Evolutionary conservation across 2,888 invertebrate species (phyloP).

Genomic region (Catonia carolina): DNA sequence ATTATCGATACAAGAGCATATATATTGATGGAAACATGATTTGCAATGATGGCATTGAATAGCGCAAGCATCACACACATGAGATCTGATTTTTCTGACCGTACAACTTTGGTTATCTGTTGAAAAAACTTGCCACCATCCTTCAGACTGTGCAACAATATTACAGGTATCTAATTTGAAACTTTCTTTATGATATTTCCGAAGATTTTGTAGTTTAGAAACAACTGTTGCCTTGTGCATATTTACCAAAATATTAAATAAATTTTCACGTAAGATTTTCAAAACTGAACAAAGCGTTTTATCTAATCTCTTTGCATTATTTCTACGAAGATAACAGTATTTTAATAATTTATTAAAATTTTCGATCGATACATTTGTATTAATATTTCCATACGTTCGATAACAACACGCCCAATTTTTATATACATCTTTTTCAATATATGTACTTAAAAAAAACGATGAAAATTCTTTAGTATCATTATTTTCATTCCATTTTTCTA

Average conservation of each 20-base stretch:
- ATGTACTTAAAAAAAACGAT: slow-evolving; percentile 28
- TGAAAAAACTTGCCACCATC: slow-evolving; percentile 17
- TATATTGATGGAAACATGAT: slow-evolving; percentile 20
- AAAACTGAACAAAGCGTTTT: slow-evolving; percentile 16
- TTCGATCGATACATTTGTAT: slow-evolving; percentile 22
- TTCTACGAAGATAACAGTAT: slow-evolving; percentile 19
- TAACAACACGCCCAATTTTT: slow-evolving; percentile 24
- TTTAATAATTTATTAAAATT: slow-evolving; percentile 21
- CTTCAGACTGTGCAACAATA: slow-evolving; percentile 3
- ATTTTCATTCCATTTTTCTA: background rate
- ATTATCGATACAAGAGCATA: slow-evolving; percentile 15
- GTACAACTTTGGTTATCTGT: slow-evolving; percentile 5
- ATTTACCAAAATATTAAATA: slow-evolving; percentile 13
- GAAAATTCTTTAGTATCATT: slow-evolving; percentile 28
- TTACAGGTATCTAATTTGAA: background rate
- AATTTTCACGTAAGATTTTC: slow-evolving; percentile 19
- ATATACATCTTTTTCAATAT: slow-evolving; percentile 17
- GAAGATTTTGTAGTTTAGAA: slow-evolving; percentile 6
- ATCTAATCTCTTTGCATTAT: slow-evolving; percentile 16
- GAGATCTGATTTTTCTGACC: slow-evolving; percentile 12
- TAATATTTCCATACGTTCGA: slow-evolving; percentile 17
- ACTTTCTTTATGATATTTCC: slow-evolving; percentile 12
- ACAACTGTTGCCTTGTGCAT: slow-evolving; percentile 7
- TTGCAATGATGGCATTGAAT: slow-evolving; percentile 15
- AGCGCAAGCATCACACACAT: slow-evolving; percentile 2